Conservation (phyloP, 2,797 vertebrate genomes). For the Peromyscus aztecus region DNA sequence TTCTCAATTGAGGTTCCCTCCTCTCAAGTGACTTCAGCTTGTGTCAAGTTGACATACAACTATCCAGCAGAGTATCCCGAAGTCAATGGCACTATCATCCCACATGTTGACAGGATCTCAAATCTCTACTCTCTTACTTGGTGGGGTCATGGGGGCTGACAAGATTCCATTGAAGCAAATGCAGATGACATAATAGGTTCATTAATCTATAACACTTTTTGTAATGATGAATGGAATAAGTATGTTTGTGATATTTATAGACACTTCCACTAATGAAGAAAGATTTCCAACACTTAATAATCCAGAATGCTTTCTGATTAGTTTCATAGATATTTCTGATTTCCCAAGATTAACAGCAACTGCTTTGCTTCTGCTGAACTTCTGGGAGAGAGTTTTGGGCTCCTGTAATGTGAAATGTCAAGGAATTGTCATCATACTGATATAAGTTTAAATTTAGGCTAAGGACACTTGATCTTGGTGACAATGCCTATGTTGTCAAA, state of each 20-base stretch:
- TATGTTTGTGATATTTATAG: background rate
- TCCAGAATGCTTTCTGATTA: background rate
- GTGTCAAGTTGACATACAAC: background rate
- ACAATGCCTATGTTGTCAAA: background rate
- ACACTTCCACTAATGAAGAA: background rate
- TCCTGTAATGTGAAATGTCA: background rate
- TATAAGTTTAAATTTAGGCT: constrained; percentile 10
- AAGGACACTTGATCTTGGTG: background rate
- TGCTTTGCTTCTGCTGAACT: constrained; percentile 32
- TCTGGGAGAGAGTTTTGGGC: background rate
- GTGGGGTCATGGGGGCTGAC: background rate
- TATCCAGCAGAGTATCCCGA: background rate
- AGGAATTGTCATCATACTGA: background rate
- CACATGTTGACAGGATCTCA: constrained; percentile 4
- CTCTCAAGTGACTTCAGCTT: background rate
- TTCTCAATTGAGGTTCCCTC: background rate
- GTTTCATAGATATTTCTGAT: constrained; percentile 16
- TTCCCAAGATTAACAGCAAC: background rate
- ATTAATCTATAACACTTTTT: background rate
- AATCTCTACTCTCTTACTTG: constrained; percentile 8
- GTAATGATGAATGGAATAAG: background rate
- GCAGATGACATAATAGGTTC: background rate
- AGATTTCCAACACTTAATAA: background rate
- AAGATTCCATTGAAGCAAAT: background rate
- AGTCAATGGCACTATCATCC: background rate